Percentiles rank a stretch among this genome's conserved stretches.
Conservation (phyloP, 2,888 invertebrate species). For the Gandaritis pyraliata region DNA sequence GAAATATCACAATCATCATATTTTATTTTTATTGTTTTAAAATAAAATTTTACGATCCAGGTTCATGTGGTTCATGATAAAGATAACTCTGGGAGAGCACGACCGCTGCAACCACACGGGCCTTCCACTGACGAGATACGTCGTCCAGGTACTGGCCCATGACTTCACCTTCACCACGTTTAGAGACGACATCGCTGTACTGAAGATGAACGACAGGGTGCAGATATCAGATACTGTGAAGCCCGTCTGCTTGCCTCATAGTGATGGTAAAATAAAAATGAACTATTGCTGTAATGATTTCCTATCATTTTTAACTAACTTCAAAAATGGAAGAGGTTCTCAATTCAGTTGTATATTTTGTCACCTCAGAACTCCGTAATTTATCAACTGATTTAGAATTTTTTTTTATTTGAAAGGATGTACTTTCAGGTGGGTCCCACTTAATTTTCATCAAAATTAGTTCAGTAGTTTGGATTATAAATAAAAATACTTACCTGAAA, state of each 20-base stretch:
- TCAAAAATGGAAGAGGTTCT: too few species aligned
- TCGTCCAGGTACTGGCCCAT: slow-evolving; percentile 89
- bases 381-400: too few species aligned
- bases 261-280: slow-evolving; percentile 75
- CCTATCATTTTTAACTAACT: too few species aligned
- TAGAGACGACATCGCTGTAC: slow-evolving; percentile 92
- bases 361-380: too few species aligned
- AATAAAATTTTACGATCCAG: slow-evolving; percentile 64
- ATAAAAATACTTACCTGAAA: too few species aligned
- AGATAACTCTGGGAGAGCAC: slow-evolving; percentile 94
- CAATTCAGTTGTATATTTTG: too few species aligned
- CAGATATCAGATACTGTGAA: slow-evolving; percentile 90
- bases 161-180: slow-evolving; percentile 93
- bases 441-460: too few species aligned
- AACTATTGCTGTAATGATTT: too few species aligned
- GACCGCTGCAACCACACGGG: slow-evolving; percentile 90
- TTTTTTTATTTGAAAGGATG: too few species aligned
- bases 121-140: slow-evolving; percentile 90
- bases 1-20: too few species aligned
- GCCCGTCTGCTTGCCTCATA: slow-evolving; percentile 91
- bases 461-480: too few species aligned
- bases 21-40: background rate
- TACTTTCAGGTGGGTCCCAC: too few species aligned
- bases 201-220: slow-evolving; percentile 91
- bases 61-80: slow-evolving; percentile 96